phyloP scores from a whole-genome alignment of 2,888 invertebrate species.

The Scaptomyza tumidula region DNA sequence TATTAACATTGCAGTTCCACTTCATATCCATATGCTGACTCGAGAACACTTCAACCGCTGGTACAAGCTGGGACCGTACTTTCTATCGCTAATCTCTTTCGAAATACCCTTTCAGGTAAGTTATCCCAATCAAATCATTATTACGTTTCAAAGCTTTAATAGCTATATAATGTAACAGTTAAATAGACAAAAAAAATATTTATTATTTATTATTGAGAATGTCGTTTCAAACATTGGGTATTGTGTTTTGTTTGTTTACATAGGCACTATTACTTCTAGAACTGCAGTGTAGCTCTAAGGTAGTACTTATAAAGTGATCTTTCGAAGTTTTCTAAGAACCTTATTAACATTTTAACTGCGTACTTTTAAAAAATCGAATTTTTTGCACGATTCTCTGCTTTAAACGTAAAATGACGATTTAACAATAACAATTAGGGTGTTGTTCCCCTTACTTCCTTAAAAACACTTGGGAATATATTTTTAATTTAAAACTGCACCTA shows the following conservation, averaged over 20 bases:
- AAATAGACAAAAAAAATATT: not conserved
- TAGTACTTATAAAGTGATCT: not conserved
- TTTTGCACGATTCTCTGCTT: not conserved
- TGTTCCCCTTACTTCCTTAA: not conserved
- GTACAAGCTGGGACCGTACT: conserved; percentile 95
- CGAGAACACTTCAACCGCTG: conserved; percentile 97
- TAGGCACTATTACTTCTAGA: too few relatives aligned
- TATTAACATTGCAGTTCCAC: conserved; percentile 89
- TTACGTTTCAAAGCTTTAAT: too few relatives aligned
- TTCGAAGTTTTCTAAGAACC: not conserved
- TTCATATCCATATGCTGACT: conserved; percentile 94
- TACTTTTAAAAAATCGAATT: not conserved
- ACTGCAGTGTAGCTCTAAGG: not conserved
- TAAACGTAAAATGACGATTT: not conserved
- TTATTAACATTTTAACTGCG: not conserved
- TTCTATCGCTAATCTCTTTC: conserved; percentile 93
- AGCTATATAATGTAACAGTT: too few relatives aligned
- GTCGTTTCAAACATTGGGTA: not conserved
- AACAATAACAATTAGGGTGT: not conserved
- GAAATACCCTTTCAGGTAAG: conserved; percentile 94
- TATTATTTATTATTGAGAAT: not conserved
- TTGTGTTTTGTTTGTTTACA: not conserved
- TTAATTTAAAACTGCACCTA: too few relatives aligned
- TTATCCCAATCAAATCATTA: not conserved
- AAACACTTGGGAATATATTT: not conserved